A percentile compares a stretch with the other conserved stretches of the same genome.
These are phyloP conservation scores for Drosophila gaucha DNA, from an alignment of 2,888 invertebrate species.

Conservation along the genomic window DNA sequence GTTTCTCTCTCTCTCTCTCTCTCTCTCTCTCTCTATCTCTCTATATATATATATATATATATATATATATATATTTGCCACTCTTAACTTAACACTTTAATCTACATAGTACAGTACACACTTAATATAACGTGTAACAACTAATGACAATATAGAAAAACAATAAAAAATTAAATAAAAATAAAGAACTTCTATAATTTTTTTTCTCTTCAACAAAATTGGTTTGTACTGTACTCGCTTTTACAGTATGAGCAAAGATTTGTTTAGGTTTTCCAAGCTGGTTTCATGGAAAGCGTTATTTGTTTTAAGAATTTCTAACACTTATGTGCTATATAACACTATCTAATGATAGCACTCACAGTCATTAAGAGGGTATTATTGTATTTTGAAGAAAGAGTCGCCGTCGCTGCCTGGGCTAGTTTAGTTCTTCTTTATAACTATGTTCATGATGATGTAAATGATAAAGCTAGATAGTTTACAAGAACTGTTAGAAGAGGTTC, in stretches of 20 bases:
- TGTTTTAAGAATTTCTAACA: slow-evolving; percentile 17
- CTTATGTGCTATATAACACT: neutral
- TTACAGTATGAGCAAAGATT: neutral
- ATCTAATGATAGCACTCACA: slow-evolving; percentile 8
- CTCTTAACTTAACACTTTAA: too few relatives aligned
- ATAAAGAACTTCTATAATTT: neutral
- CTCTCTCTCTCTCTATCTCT: too few relatives aligned
- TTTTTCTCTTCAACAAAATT: neutral
- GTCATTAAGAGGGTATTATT: neutral
- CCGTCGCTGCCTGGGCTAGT: neutral
- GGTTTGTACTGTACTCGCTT: slow-evolving; percentile 7
- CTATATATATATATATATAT: too few relatives aligned
- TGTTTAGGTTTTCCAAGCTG: slow-evolving; percentile 1
- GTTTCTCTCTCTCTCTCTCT: too few relatives aligned
- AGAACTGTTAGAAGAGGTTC: too few relatives aligned
- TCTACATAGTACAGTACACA: too few relatives aligned
- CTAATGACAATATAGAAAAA: neutral
- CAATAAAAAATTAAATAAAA: neutral
- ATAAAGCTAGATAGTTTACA: too few relatives aligned
- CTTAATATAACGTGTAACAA: too few relatives aligned
- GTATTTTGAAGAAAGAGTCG: neutral
- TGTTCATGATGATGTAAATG: neutral
- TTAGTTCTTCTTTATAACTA: neutral
- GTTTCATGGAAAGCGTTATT: slow-evolving; percentile 14
- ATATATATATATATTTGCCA: too few relatives aligned